A percentile compares a stretch with the other conserved stretches of the same genome.
Conservation (phyloP, 1,140 invertebrate genomes). For the Aculops lycopersici region DNA sequence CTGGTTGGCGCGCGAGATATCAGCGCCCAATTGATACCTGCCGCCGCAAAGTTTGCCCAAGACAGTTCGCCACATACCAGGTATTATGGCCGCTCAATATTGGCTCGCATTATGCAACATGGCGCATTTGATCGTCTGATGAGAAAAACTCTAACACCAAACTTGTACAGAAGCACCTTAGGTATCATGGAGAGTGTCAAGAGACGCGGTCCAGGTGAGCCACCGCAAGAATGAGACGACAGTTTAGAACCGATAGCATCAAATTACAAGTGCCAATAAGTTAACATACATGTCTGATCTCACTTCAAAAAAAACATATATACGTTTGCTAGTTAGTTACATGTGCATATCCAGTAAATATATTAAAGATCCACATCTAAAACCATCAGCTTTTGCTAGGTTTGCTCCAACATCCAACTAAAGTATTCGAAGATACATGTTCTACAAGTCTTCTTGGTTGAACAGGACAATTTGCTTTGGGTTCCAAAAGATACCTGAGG, state of each 20-base stretch:
- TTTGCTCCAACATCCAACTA: too few species aligned
- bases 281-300: too few species aligned
- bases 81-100: conserved; percentile 31
- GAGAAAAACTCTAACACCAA: conserved; percentile 27
- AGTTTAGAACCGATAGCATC: too few species aligned
- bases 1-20: conserved; percentile 36
- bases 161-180: conserved; percentile 27
- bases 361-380: too few species aligned
- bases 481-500: conserved; percentile 45
- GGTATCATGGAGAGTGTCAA: conserved; percentile 27
- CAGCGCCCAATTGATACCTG: conserved; percentile 38
- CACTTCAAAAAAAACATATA: too few species aligned
- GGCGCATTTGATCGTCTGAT: conserved; percentile 27
- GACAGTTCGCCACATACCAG: conserved; percentile 59
- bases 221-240: not conserved
- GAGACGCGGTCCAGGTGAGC: conserved; percentile 2
- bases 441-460: too few species aligned
- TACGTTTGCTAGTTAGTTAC: too few species aligned
- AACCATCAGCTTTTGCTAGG: too few species aligned
- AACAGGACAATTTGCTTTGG: conserved; percentile 16
- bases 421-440: too few species aligned
- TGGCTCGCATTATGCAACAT: conserved; percentile 24
- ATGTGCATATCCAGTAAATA: too few species aligned
- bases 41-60: conserved; percentile 40
- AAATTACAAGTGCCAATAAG: too few species aligned